Evolutionary conservation across 2,888 invertebrate genomes (phyloP).

Genomic region (Fragum fragum): DNA sequence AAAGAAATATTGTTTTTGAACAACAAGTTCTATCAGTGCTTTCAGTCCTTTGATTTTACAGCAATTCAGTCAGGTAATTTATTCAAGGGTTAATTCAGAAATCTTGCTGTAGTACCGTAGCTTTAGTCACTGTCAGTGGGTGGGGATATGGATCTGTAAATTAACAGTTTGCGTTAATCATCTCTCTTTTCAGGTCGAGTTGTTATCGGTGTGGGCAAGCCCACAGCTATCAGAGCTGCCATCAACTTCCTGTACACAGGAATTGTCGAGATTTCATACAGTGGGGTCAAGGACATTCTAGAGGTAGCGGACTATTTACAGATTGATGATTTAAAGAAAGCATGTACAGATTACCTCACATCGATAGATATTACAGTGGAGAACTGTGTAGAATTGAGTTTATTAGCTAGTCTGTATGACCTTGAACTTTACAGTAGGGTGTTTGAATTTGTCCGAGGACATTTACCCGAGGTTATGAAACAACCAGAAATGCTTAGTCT

Average conservation of each 20-base stretch:
- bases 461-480: conserved; percentile 75
- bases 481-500: conserved; percentile 73
- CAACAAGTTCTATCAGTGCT: too few species aligned
- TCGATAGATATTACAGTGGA: conserved; percentile 66
- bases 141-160: too few species aligned
- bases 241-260: conserved; percentile 78
- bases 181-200: conserved; percentile 68
- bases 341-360: conserved; percentile 71
- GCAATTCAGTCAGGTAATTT: too few species aligned
- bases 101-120: too few species aligned
- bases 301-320: conserved; percentile 80
- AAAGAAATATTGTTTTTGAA: too few species aligned
- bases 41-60: too few species aligned
- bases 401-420: conserved; percentile 76
- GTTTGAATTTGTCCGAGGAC: conserved; percentile 72
- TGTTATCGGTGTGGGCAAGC: conserved; percentile 68
- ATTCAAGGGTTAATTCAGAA: not conserved
- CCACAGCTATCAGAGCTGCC: conserved; percentile 71
- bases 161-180: not conserved
- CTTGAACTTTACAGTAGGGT: conserved; percentile 74
- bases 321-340: conserved; percentile 72
- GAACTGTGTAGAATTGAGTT: conserved; percentile 75
- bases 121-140: too few species aligned
- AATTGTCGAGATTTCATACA: conserved; percentile 64
- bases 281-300: conserved; percentile 70